phyloP scores from a whole-genome alignment of 1,140 invertebrate genomes.

The Anastrepha obliqua region DNA sequence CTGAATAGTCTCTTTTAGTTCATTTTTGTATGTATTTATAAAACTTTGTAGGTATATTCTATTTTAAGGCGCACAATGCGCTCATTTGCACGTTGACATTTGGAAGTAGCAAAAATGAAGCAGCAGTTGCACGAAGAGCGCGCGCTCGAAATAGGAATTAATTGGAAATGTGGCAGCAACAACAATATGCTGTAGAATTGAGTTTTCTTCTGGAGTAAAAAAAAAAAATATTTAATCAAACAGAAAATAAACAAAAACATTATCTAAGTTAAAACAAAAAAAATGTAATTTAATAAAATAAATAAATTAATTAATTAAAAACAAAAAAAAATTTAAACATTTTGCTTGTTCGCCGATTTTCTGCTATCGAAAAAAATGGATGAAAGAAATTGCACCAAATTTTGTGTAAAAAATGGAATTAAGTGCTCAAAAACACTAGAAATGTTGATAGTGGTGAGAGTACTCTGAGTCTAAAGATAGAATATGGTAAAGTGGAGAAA shows the following conservation, averaged over 20 bases:
- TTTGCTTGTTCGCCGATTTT: too few relatives aligned
- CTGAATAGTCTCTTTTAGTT: neutral
- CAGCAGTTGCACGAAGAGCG: neutral
- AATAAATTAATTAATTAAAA: too few relatives aligned
- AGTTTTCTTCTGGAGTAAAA: neutral
- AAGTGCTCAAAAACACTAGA: too few relatives aligned
- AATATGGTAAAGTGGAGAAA: too few relatives aligned
- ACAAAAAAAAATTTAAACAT: too few relatives aligned
- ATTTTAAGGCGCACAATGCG: conserved; percentile 6
- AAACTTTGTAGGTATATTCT: neutral
- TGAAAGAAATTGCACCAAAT: too few relatives aligned
- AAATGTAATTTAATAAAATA: too few relatives aligned
- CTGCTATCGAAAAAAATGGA: too few relatives aligned
- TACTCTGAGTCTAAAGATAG: too few relatives aligned
- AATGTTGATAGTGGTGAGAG: too few relatives aligned
- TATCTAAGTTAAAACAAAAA: neutral
- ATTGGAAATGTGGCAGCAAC: neutral
- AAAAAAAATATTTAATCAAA: neutral
- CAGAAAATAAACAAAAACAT: neutral
- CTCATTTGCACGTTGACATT: conserved; percentile 45
- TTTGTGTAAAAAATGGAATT: too few relatives aligned
- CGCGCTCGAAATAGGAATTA: neutral
- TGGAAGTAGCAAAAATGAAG: neutral
- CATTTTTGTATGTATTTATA: neutral
- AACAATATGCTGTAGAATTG: neutral